Evolutionary conservation across 2,797 vertebrate species (phyloP), one percentile per base, ranked within the genome.

Genomic region (Diplodus puntazzo): DNA sequence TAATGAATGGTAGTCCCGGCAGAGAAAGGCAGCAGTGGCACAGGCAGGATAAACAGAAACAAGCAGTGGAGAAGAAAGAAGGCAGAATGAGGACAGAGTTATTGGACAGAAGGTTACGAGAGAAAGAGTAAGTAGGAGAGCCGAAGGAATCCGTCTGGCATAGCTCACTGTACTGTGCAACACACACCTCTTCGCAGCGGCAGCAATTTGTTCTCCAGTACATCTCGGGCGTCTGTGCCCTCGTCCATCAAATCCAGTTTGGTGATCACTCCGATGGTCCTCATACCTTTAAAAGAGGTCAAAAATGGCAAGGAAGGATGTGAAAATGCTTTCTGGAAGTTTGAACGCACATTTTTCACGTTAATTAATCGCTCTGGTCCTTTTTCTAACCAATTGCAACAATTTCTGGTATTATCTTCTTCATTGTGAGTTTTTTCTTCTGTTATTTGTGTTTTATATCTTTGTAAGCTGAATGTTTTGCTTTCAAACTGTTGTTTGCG

Each of bases 211-310:
- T 99, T 99, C 91, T 99, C 98, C 90, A 99, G 89, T 20, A 99
- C 91, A 0, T 99, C 98, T 39, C 97, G 93, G 23, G 98, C 97
- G 0, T 99, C 98, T 0, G 98, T 99, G 77, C 98, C 98, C 45
- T 99, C 98, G 0, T 99, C 98, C 98, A 99, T 99, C 91, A 99
- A 90, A 80, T 99, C 98, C 76, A 99, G 95, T 68, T 99, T 99
- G 73, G 98, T 99, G 91, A 99, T 98, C 75, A 99, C 98, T 0
- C 97, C 98, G 1, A 99, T 99, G 1, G 98, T 99, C 84, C 98
- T 90, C 78, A 97, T 83, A 73, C 98, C 98, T 99, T 69, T 2
- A 75, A 30, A 65, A 25, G 2, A 25, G 3, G 30, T 10, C 14
- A 2, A 57, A 79, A 69, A 45, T 8, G 61, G 20, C 3, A 18